phyloP scores from a whole-genome alignment of 2,797 vertebrate genomes.

The Diceros bicornis region DNA sequence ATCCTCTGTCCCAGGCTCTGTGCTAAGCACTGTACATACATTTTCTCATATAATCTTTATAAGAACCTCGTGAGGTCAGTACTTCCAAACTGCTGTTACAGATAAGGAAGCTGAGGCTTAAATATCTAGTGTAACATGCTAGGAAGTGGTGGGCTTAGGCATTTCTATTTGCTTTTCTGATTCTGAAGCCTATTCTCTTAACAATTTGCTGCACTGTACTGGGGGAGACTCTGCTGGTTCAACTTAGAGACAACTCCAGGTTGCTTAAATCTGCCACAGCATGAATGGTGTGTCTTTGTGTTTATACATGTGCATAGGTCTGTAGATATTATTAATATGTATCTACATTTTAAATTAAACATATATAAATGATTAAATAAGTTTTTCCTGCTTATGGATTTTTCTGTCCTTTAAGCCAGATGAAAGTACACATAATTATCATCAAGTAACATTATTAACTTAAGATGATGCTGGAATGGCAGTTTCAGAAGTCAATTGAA shows the following conservation, averaged over 20 bases:
- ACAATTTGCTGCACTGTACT: neutral
- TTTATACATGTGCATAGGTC: neutral
- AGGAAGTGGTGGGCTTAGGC: neutral
- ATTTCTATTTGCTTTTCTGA: conserved; percentile 5
- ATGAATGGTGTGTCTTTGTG: neutral
- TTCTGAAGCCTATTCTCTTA: neutral
- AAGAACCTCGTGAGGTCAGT: neutral
- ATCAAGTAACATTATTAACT: conserved; percentile 7
- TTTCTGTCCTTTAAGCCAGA: neutral
- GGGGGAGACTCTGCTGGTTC: neutral
- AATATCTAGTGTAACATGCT: neutral
- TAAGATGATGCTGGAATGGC: neutral
- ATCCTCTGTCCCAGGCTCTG: neutral
- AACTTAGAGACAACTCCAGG: neutral
- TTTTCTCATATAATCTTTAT: conserved; percentile 3
- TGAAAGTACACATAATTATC: neutral
- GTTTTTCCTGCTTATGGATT: neutral
- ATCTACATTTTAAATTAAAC: conserved; percentile 26
- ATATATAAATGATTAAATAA: neutral
- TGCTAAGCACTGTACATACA: neutral
- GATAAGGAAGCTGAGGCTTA: neutral
- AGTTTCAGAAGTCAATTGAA: conserved; percentile 39
- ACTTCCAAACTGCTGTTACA: neutral
- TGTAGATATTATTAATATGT: neutral
- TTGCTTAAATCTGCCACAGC: neutral